Evolutionary conservation across 2,797 vertebrate species (phyloP).

Genomic region (Notoglanidium macrostoma): DNA sequence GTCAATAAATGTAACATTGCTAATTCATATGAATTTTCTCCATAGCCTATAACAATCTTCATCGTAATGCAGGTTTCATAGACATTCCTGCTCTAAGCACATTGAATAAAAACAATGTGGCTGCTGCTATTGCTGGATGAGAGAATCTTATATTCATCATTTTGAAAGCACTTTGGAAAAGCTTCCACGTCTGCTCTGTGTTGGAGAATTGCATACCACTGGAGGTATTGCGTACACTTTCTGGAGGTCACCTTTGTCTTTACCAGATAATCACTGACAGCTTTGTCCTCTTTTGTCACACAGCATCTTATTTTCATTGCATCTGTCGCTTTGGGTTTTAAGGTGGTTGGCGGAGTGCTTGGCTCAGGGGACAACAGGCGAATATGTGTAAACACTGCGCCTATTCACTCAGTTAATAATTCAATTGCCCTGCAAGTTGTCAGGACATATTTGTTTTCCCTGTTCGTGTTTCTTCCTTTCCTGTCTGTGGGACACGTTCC

Average conservation of each 20-base stretch:
- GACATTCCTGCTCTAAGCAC: neutral
- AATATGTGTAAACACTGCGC: slow-evolving; percentile 8
- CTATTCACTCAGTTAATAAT: slow-evolving; percentile 60
- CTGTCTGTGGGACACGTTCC: neutral
- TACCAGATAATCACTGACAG: slow-evolving; percentile 27
- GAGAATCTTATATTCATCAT: neutral
- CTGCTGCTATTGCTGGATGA: neutral
- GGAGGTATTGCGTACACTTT: neutral
- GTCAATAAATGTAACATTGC: neutral
- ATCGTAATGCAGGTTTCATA: neutral
- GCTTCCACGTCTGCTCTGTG: neutral
- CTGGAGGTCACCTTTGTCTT: slow-evolving; percentile 23
- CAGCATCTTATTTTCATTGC: slow-evolving; percentile 18
- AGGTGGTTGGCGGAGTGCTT: slow-evolving; percentile 8
- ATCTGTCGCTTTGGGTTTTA: slow-evolving; percentile 32
- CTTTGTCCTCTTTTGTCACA: slow-evolving; percentile 28
- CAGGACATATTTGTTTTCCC: slow-evolving; percentile 52
- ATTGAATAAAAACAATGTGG: neutral
- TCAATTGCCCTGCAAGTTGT: slow-evolving; percentile 63
- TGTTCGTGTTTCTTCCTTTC: slow-evolving; percentile 16
- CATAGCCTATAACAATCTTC: neutral
- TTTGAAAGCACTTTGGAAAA: neutral
- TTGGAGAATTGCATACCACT: neutral
- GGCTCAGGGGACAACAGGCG: slow-evolving; percentile 20
- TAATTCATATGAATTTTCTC: neutral